phyloP scores from a whole-genome alignment of 2,113 vertebrate species.

The Vulpes lagopus region DNA sequence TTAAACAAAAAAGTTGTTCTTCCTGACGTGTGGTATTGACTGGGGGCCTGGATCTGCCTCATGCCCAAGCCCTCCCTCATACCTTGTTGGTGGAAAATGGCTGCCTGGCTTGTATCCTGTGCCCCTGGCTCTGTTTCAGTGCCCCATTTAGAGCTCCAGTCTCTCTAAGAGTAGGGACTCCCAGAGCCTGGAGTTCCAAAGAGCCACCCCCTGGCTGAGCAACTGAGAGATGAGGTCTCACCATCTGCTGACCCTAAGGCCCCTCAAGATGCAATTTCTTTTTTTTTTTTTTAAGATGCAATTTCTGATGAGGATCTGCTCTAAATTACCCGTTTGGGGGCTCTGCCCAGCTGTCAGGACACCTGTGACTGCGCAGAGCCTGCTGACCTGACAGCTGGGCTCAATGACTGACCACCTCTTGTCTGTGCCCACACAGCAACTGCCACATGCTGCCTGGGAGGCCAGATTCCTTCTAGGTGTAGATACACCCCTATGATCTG shows the following conservation, averaged over 20 bases:
- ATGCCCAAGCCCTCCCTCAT: accelerated
- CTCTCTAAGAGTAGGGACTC: not conserved
- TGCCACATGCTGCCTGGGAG: not conserved
- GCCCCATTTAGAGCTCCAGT: not conserved
- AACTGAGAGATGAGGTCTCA: not conserved
- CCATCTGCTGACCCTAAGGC: not conserved
- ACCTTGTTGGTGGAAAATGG: not conserved
- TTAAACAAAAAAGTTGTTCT: not conserved
- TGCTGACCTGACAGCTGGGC: not conserved
- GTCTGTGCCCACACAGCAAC: not conserved
- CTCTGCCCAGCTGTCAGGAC: not conserved
- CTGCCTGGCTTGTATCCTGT: not conserved
- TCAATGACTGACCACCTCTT: not conserved
- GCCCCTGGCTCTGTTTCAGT: not conserved
- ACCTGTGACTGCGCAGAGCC: accelerated
- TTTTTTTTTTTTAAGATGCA: not conserved
- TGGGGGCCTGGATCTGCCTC: not conserved
- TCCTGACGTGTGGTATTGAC: not conserved
- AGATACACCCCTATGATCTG: not conserved
- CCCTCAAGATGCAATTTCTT: not conserved
- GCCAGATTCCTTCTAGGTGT: not conserved
- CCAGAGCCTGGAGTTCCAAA: not conserved
- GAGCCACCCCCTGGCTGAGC: not conserved
- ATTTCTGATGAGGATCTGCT: not conserved
- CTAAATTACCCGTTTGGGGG: not conserved